Conservation (phyloP, 2,113 vertebrate species). For the Hoplias malabaricus region DNA sequence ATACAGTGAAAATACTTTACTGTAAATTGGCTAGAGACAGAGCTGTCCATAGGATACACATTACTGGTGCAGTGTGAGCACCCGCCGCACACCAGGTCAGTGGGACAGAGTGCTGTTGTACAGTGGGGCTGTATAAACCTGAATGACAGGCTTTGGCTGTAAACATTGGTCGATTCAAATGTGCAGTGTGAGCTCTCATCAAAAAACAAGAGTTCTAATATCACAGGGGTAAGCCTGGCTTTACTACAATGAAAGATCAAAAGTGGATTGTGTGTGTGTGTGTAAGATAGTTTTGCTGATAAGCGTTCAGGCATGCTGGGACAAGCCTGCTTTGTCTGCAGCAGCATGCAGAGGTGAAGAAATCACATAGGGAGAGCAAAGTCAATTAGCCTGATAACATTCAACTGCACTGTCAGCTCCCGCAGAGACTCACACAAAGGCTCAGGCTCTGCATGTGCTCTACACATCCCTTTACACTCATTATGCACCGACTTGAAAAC, state of each 20-base stretch:
- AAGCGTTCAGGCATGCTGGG: conserved; percentile 61
- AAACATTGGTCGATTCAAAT: no score
- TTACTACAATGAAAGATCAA: neutral
- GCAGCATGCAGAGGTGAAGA: conserved; percentile 41
- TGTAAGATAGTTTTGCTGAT: conserved; percentile 42
- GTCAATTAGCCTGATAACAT: conserved; percentile 54
- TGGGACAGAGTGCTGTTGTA: no score
- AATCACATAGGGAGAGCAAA: conserved; percentile 32
- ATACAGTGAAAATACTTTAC: no score
- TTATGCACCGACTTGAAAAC: neutral
- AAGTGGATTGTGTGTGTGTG: neutral
- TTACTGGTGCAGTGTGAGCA: no score
- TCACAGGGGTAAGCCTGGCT: no score
- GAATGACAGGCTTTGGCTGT: no score
- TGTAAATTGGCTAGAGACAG: no score
- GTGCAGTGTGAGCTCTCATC: no score
- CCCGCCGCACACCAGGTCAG: no score
- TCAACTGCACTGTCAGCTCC: conserved; percentile 65
- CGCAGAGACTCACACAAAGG: conserved; percentile 40
- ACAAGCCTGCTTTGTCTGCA: conserved; percentile 53
- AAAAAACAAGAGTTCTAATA: no score
- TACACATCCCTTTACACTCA: neutral
- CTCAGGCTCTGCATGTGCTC: neutral
- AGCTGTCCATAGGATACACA: no score
- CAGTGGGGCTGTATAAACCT: no score